Evolutionary conservation across 2,888 invertebrate species (phyloP).

Genomic region (Caenorhabditis japonica): DNA sequence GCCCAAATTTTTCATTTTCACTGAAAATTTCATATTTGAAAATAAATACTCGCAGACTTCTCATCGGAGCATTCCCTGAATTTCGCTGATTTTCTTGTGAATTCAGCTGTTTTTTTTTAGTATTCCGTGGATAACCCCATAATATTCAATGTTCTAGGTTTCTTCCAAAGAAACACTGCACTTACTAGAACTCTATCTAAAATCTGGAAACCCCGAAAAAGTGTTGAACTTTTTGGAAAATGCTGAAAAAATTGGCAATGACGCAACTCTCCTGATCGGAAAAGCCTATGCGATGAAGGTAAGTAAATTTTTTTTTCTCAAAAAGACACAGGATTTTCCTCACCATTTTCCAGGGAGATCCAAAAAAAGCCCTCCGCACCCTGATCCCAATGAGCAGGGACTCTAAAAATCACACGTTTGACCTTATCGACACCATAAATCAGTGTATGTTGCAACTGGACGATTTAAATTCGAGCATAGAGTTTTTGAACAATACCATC

Average conservation of each 20-base stretch:
- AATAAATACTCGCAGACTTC: no score
- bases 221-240: background rate
- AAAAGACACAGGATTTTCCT: no score
- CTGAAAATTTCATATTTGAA: no score
- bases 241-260: background rate
- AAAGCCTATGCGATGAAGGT: conserved; percentile 2
- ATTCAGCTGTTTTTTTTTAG: no score
- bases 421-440: conserved; percentile 33
- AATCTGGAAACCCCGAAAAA: conserved; percentile 15
- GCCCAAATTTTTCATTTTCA: no score
- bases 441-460: conserved; percentile 31
- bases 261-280: conserved; percentile 6
- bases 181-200: conserved; percentile 6
- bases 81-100: no score
- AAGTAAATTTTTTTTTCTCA: no score
- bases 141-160: no score
- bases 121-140: no score
- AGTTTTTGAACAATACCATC: conserved; percentile 42
- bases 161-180: conserved; percentile 5
- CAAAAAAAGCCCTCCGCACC: conserved; percentile 10
- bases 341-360: conserved; percentile 6
- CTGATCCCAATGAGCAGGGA: conserved; percentile 36
- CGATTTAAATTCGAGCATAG: conserved; percentile 37
- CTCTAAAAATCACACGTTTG: conserved; percentile 10
- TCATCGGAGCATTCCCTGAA: no score